These are phyloP conservation scores for Danio kyathit DNA, from an alignment of 2,797 vertebrate genomes.

Conservation along the genomic window DNA sequence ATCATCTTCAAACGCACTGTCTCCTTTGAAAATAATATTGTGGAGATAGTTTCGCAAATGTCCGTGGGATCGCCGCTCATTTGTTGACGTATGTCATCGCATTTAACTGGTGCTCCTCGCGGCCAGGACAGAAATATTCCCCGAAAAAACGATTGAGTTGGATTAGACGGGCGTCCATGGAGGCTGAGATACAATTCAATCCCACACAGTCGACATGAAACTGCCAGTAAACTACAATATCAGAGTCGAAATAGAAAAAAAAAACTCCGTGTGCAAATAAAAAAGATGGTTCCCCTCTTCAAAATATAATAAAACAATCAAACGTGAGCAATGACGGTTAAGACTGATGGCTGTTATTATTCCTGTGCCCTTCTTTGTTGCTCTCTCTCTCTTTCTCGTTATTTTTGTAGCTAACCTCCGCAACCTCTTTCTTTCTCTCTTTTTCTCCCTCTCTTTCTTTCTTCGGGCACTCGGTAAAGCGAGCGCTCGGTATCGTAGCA, in stretches of 20 bases:
- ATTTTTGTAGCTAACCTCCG: conserved; percentile 61
- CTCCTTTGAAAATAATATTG: conserved; percentile 48
- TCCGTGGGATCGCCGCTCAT: conserved; percentile 39
- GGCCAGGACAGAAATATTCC: conserved; percentile 57
- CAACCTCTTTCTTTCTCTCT: conserved; percentile 55
- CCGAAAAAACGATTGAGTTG: conserved; percentile 55
- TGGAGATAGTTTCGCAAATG: not conserved
- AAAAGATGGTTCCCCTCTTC: conserved; percentile 18
- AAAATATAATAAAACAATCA: conserved; percentile 71
- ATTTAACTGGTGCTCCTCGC: conserved; percentile 51
- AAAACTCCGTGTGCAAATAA: conserved; percentile 27
- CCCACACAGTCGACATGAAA: conserved; percentile 38
- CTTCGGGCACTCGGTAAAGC: conserved; percentile 59
- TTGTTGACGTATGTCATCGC: conserved; percentile 52
- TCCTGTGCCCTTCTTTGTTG: conserved; percentile 55
- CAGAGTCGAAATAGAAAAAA: conserved; percentile 1
- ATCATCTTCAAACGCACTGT: conserved; percentile 56
- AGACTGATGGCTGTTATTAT: conserved; percentile 70
- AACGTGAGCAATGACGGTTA: conserved; percentile 67
- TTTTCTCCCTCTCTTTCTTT: conserved; percentile 48
- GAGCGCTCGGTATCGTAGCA: conserved; percentile 58
- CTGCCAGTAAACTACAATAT: conserved; percentile 63
- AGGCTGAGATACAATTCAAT: conserved; percentile 31
- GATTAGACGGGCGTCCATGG: conserved; percentile 64
- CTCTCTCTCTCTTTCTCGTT: conserved; percentile 60